Percentiles rank a stretch among this genome's conserved stretches.
phyloP scores from a whole-genome alignment of 2,888 invertebrate species.

The Lasioglossum oenotherae region DNA sequence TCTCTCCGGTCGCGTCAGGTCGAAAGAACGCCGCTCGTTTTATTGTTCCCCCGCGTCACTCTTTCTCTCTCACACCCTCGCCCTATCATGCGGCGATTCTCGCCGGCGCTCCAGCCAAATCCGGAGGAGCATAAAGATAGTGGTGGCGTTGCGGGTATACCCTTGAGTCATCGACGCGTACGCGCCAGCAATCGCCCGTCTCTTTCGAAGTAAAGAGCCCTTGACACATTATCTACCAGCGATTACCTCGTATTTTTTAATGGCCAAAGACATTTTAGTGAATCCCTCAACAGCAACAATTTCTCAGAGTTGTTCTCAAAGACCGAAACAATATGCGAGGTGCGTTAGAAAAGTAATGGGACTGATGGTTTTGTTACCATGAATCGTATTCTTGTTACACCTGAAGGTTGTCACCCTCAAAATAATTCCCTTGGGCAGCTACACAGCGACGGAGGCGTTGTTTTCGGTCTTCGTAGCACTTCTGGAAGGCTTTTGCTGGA shows the following conservation, averaged over 20 bases:
- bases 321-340: not conserved
- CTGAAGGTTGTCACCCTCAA: too few species aligned
- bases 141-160: slow-evolving; percentile 27
- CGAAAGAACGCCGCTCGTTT: slow-evolving; percentile 39
- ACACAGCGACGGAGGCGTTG: too few species aligned
- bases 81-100: slow-evolving; percentile 62
- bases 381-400: too few species aligned
- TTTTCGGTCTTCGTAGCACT: too few species aligned
- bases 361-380: too few species aligned
- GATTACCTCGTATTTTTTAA: not conserved
- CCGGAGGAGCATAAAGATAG: slow-evolving; percentile 49
- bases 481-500: too few species aligned
- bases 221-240: not conserved
- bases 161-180: slow-evolving; percentile 45
- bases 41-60: slow-evolving; percentile 22
- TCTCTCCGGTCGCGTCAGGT: slow-evolving; percentile 20
- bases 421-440: too few species aligned
- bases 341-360: too few species aligned
- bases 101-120: slow-evolving; percentile 51
- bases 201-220: not conserved
- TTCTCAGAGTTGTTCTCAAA: not conserved
- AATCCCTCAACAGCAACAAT: not conserved
- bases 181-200: not conserved
- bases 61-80: slow-evolving; percentile 57
- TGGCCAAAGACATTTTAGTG: not conserved